Base-by-base conservation (phyloP, 2,113 vertebrate genomes). In the Catharus fuscescens region DNA sequence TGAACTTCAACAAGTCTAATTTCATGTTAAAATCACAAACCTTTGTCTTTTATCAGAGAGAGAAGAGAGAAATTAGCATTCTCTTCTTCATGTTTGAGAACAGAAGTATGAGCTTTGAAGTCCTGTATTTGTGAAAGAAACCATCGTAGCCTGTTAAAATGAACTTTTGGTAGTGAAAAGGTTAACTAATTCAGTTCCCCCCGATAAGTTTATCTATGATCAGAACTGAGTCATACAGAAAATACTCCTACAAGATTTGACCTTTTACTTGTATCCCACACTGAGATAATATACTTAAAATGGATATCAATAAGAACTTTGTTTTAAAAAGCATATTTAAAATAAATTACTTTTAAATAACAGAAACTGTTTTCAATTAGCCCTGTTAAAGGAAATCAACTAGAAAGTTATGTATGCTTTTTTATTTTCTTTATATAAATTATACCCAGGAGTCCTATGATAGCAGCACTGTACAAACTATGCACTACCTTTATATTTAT, bases 181-280 rank as follows among this genome's bases (percentile, higher is more conserved):
- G 95, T 97, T 97, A 98, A 97, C 96, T 97, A 97, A 98, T 98
- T 97, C 97, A 97, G 97, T 98, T 97, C 97, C 96, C 91, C 91
- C 93, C 52, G 93, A 97, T 98, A 97, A 95, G 90, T 97, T 97
- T 98, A 97, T 98, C 98, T 97, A 26, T 94, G 92, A 98, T 97
- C 98, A 98, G 92, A 97, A 97, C 82, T 98, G 98, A 98, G 97
- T 98, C 97, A 98, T 97, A 98, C 92, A 95, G 97, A 98, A 98
- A 98, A 96, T 97, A 97, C 97, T 97, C 97, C 96, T 97, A 96
- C 90, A 98, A 97, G 96, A 97, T 97, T 93, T 98, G 98, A 98
- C 97, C 98, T 98, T 98, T 98, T 97, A 97, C 96, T 97, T 97
- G 96, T 97, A 97, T 97, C 97, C 97, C 97, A 98, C 97, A 97